phyloP scores from a whole-genome alignment of 2,113 vertebrate species.

The Prionailurus bengalensis region DNA sequence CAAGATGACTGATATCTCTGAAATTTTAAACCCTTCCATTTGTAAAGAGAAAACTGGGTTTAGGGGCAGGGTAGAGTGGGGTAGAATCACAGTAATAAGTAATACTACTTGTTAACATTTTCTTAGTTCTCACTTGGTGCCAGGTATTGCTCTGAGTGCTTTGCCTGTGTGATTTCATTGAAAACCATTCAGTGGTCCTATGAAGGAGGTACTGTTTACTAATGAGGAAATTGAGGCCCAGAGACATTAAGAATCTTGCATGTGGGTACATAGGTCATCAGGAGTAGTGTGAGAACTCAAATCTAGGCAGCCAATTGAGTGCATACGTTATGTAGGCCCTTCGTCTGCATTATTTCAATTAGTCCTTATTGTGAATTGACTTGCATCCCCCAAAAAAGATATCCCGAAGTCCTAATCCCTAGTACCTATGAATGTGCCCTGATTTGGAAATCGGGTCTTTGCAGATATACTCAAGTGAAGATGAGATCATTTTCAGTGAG shows the following conservation, averaged over 20 bases:
- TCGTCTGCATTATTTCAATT: neutral
- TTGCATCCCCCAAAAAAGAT: neutral
- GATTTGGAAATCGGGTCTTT: neutral
- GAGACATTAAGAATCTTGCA: neutral
- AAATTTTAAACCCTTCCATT: neutral
- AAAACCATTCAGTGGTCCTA: neutral
- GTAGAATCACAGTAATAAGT: neutral
- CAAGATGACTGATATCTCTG: neutral
- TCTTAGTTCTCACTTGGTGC: neutral
- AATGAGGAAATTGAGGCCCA: neutral
- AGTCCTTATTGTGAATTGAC: neutral
- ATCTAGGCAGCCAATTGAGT: neutral
- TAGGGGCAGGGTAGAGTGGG: neutral
- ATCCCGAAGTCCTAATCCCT: neutral
- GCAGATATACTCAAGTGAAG: neutral
- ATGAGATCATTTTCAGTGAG: conserved; percentile 1
- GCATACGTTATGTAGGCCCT: neutral
- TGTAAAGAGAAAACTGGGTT: neutral
- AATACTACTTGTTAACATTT: neutral
- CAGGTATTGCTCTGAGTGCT: neutral
- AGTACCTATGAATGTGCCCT: neutral
- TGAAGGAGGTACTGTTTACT: neutral
- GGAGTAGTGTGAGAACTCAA: neutral
- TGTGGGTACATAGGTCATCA: neutral
- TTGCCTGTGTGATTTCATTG: neutral